These are phyloP conservation scores for Halictus quadricinctus DNA, from an alignment of 2,888 invertebrate species.

Conservation along the genomic window DNA sequence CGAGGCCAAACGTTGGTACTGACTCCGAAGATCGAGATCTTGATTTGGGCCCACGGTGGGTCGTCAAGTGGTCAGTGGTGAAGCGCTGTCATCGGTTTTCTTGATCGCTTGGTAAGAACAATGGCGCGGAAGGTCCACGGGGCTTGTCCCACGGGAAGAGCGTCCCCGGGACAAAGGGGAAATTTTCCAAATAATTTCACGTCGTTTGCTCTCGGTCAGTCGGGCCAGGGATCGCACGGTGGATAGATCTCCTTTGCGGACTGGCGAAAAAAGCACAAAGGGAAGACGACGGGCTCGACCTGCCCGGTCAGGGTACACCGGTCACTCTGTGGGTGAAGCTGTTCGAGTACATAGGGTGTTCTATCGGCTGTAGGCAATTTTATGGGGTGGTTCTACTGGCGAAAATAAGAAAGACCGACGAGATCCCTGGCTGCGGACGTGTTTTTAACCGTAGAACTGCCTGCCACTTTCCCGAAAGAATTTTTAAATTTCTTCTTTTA, in stretches of 20 bases:
- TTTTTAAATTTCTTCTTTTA: not conserved
- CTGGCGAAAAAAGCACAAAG: conserved; percentile 9
- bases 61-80: conserved; percentile 13
- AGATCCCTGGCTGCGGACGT: not conserved
- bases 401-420: not conserved
- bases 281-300: conserved; percentile 24
- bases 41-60: not conserved
- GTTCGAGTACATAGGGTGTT: conserved; percentile 8
- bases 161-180: conserved; percentile 64
- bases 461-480: not conserved
- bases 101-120: conserved; percentile 71
- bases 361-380: conserved; percentile 11
- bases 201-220: conserved; percentile 47
- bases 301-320: conserved; percentile 10
- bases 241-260: conserved; percentile 26
- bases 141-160: conserved; percentile 12
- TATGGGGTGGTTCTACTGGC: not conserved
- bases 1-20: not conserved
- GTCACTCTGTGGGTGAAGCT: conserved; percentile 7
- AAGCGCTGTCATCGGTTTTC: conserved; percentile 34
- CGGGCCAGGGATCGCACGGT: conserved; percentile 11
- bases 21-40: not conserved
- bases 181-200: conserved; percentile 79
- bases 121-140: conserved; percentile 26
- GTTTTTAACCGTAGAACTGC: not conserved